Percentiles rank a stretch among this genome's conserved stretches.
Conservation (phyloP, 2,113 vertebrate genomes). For the Empidonax alnorum region DNA sequence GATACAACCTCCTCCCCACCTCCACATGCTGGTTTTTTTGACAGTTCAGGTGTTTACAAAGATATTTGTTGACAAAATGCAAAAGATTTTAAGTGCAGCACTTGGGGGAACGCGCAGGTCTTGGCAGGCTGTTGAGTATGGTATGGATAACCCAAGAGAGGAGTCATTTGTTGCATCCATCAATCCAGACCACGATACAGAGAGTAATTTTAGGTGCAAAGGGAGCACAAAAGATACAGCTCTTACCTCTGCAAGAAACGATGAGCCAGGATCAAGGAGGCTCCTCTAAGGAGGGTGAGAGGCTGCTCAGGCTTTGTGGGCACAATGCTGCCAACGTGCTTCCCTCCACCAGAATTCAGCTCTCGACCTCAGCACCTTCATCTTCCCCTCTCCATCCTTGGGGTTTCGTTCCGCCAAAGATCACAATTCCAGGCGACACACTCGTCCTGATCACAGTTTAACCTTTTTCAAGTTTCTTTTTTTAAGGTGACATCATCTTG, state of each 20-base stretch:
- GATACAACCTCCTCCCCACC: background rate
- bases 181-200: background rate
- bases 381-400: background rate
- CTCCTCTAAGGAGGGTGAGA: fast-evolving
- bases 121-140: background rate
- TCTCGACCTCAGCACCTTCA: background rate
- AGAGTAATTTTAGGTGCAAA: background rate
- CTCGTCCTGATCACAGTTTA: constrained; percentile 58
- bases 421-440: background rate
- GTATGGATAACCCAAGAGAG: background rate
- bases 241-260: background rate
- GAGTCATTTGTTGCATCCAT: background rate
- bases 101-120: background rate
- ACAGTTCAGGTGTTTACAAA: background rate
- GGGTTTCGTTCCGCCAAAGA: background rate
- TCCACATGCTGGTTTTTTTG: background rate
- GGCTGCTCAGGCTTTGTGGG: background rate
- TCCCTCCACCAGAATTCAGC: background rate
- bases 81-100: background rate
- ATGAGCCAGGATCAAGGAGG: background rate
- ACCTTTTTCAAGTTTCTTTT: constrained; percentile 46
- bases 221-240: background rate
- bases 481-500: constrained; percentile 71
- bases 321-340: background rate
- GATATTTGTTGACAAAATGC: background rate